A percentile compares a stretch with the other conserved stretches of the same genome.
These are phyloP conservation scores for Propithecus coquereli DNA, from an alignment of 2,113 vertebrate species.

Conservation along the genomic window DNA sequence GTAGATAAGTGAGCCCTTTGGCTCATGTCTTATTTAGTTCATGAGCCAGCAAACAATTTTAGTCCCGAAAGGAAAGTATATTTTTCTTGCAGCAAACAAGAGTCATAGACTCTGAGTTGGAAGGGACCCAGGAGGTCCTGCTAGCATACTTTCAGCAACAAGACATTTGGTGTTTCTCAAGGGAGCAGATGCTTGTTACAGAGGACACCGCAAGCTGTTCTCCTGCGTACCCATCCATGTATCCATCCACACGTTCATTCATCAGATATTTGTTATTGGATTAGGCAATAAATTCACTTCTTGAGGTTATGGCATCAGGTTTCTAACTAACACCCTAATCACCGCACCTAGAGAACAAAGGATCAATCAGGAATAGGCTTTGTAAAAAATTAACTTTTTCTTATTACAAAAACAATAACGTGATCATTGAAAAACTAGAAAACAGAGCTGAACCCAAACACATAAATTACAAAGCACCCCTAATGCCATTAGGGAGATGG, in stretches of 20 bases:
- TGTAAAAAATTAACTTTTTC: not conserved
- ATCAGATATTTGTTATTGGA: not conserved
- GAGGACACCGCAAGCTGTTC: not conserved
- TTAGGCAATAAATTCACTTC: not conserved
- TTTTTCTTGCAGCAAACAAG: not conserved
- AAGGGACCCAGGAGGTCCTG: not conserved
- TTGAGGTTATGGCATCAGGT: not conserved
- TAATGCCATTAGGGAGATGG: not conserved
- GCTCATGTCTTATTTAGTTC: not conserved
- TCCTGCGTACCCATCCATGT: not conserved
- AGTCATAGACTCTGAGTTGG: not conserved
- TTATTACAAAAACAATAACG: not conserved
- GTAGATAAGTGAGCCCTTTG: not conserved
- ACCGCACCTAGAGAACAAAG: not conserved
- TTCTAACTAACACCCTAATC: not conserved
- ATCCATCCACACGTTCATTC: not conserved
- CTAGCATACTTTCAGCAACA: not conserved
- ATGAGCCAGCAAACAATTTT: not conserved
- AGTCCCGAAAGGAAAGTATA: not conserved
- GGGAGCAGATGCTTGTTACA: not conserved
- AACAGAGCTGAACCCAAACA: not conserved
- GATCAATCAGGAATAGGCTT: not conserved
- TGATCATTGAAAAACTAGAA: not conserved
- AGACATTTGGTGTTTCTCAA: not conserved
- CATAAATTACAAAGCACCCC: not conserved